Conservation (phyloP, 2,888 invertebrate genomes). For the Pegoplata infirma region DNA sequence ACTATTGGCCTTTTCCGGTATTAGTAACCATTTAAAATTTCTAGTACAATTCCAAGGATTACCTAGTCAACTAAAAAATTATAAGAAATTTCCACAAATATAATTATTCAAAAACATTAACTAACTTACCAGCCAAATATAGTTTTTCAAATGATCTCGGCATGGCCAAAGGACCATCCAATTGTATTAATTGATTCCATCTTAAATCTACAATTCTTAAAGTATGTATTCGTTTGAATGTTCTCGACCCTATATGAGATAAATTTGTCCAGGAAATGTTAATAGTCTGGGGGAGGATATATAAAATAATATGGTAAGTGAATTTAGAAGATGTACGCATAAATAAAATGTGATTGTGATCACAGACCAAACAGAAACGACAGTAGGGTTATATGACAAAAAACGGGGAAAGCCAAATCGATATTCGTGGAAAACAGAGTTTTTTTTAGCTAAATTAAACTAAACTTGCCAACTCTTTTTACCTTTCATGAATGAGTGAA, state of each 20-base stretch:
- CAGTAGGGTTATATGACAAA: too few relatives aligned
- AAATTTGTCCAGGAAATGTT: constrained; percentile 78
- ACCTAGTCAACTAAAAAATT: constrained; percentile 65
- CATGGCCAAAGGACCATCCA: constrained; percentile 73
- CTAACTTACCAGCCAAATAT: constrained; percentile 72
- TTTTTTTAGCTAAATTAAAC: too few relatives aligned
- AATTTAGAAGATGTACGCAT: too few relatives aligned
- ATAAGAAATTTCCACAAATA: constrained; percentile 49
- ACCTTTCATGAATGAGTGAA: too few relatives aligned
- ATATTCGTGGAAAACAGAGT: too few relatives aligned
- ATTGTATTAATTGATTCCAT: constrained; percentile 75
- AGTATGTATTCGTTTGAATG: constrained; percentile 72
- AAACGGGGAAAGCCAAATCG: too few relatives aligned
- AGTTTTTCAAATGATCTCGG: constrained; percentile 71
- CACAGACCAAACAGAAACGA: too few relatives aligned
- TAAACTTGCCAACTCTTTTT: too few relatives aligned
- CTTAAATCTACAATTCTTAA: constrained; percentile 74
- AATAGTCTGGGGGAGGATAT: constrained; percentile 68
- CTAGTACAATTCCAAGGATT: constrained; percentile 78
- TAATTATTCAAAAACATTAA: background rate
- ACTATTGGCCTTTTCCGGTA: constrained; percentile 70
- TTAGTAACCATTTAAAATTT: constrained; percentile 76
- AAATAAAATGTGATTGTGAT: too few relatives aligned
- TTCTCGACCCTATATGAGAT: constrained; percentile 70
- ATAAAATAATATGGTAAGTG: background rate